A percentile compares a stretch with the other conserved stretches of the same genome.
Evolutionary conservation across 2,888 invertebrate genomes (phyloP).

Genomic region (Gortyna flavago): DNA sequence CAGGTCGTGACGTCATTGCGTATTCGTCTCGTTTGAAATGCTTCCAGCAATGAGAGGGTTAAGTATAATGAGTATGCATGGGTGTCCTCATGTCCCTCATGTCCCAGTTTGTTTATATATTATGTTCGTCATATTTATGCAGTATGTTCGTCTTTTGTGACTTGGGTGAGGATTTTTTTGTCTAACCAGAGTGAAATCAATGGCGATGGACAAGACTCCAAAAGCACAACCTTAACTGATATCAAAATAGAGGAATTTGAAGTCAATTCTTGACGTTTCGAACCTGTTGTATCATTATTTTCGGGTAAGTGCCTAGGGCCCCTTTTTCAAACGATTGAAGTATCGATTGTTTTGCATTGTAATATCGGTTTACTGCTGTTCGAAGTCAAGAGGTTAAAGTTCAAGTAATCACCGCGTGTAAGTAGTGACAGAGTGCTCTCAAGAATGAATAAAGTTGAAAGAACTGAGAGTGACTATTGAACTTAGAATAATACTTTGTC

Average conservation of each 20-base stretch:
- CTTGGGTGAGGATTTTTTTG: background rate
- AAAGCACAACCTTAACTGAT: background rate
- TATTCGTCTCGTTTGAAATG: background rate
- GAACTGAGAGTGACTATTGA: slow-evolving; percentile 6
- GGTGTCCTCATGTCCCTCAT: no score
- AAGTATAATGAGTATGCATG: background rate
- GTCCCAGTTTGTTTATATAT: background rate
- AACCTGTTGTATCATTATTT: background rate
- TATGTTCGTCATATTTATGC: background rate
- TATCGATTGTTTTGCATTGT: slow-evolving; percentile 13
- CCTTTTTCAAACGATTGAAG: background rate
- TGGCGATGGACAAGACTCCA: background rate
- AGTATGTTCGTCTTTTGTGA: background rate
- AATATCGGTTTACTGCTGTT: slow-evolving; percentile 21
- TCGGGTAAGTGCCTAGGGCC: background rate
- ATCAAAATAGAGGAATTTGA: background rate
- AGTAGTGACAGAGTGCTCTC: slow-evolving; percentile 39
- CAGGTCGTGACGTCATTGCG: background rate
- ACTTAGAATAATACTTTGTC: slow-evolving; percentile 22
- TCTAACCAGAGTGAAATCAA: background rate
- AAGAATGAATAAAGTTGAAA: slow-evolving; percentile 17
- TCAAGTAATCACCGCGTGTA: slow-evolving; percentile 33
- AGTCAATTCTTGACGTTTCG: background rate
- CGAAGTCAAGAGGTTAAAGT: slow-evolving; percentile 30
- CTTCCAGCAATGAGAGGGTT: background rate